Conservation (phyloP, 2,888 invertebrate genomes). For the Eudasyphora cyanicolor region DNA sequence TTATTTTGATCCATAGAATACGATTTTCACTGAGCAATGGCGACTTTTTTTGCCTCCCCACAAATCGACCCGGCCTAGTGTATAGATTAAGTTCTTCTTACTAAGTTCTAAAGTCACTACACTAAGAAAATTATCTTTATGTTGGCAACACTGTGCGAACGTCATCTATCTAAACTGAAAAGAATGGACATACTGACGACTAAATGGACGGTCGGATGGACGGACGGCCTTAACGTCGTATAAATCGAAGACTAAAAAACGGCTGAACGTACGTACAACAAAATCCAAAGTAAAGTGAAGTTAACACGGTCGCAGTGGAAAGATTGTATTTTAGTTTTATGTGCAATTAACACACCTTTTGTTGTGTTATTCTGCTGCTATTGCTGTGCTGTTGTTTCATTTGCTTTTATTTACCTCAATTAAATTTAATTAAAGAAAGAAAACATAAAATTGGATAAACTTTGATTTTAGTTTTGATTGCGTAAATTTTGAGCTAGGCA, state of each 20-base stretch:
- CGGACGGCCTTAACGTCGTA: conserved; percentile 6
- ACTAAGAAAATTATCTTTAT: too few relatives aligned
- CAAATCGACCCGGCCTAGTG: too few relatives aligned
- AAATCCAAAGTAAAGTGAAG: conserved; percentile 17
- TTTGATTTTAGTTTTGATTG: conserved; percentile 53
- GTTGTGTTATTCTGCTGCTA: not conserved
- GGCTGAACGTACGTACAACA: conserved; percentile 32
- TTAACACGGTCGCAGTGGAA: conserved; percentile 29
- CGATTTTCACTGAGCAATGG: too few relatives aligned
- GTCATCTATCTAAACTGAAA: conserved; percentile 1
- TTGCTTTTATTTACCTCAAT: conserved; percentile 60
- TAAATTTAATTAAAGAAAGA: conserved; percentile 56
- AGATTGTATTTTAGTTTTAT: conserved; percentile 55
- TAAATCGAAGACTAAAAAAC: conserved; percentile 42
- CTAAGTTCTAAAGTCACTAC: too few relatives aligned
- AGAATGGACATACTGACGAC: conserved; percentile 9
- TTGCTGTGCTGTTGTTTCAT: conserved; percentile 10
- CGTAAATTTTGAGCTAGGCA: conserved; percentile 50
- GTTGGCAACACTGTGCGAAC: too few relatives aligned
- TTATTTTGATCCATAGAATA: too few relatives aligned
- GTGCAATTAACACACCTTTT: conserved; percentile 64
- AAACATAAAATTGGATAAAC: conserved; percentile 55
- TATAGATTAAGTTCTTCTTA: too few relatives aligned
- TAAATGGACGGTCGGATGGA: not conserved
- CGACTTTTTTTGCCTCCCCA: too few relatives aligned